Percentiles rank a stretch among this genome's conserved stretches.
These are phyloP conservation scores for Troides aeacus DNA, from an alignment of 2,888 invertebrate genomes.

Conservation along the genomic window DNA sequence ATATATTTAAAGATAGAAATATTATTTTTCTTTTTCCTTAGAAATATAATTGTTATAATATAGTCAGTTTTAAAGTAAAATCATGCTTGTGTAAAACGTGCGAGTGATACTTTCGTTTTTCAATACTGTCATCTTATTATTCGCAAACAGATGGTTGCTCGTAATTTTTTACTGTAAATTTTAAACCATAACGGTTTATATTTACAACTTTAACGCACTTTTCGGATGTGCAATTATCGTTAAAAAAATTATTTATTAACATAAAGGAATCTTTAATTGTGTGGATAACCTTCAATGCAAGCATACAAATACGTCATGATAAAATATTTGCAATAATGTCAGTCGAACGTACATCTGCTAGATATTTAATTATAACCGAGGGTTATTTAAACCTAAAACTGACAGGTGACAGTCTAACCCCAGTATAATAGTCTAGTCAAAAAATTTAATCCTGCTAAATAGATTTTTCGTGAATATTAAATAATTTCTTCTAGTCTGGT, in stretches of 20 bases:
- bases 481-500: too few relatives aligned
- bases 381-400: too few relatives aligned
- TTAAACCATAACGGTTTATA: background rate
- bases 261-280: background rate
- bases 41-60: too few relatives aligned
- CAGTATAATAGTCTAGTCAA: too few relatives aligned
- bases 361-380: too few relatives aligned
- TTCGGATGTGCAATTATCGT: background rate
- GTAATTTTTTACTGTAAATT: background rate
- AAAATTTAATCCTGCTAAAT: too few relatives aligned
- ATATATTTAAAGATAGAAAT: too few relatives aligned
- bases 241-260: background rate
- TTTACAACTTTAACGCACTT: background rate
- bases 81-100: too few relatives aligned
- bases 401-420: too few relatives aligned
- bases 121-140: background rate
- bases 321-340: background rate
- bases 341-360: background rate
- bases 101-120: background rate
- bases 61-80: too few relatives aligned
- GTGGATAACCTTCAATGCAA: constrained; percentile 1
- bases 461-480: too few relatives aligned
- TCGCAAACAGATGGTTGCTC: background rate
- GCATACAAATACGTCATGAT: background rate
- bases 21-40: too few relatives aligned